Conservation (phyloP, 2,113 vertebrate genomes). For the Mixornis gularis region DNA sequence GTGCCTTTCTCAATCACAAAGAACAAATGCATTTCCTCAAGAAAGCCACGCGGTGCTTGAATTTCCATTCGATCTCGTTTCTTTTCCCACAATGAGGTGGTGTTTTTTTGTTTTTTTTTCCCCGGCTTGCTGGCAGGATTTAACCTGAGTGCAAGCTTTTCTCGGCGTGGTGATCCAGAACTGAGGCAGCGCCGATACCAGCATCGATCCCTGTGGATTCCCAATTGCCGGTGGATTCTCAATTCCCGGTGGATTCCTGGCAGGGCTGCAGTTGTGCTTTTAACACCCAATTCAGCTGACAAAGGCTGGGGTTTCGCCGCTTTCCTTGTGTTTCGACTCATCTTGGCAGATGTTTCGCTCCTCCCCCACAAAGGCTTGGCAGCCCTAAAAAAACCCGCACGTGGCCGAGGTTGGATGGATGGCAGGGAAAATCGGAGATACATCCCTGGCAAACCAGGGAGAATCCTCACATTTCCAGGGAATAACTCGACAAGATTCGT, state of each 20-base stretch:
- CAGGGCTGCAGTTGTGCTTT: background rate
- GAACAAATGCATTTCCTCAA: background rate
- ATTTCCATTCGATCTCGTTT: background rate
- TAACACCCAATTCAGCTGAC: background rate
- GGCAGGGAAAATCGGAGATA: background rate
- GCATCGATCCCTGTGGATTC: background rate
- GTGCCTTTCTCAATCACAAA: background rate
- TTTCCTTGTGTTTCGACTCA: background rate
- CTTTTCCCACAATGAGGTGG: rapidly evolving
- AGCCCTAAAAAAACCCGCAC: background rate
- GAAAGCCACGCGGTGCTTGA: background rate
- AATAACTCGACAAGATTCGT: background rate
- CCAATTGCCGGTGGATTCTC: background rate
- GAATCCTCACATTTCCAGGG: background rate
- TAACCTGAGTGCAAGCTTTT: rapidly evolving
- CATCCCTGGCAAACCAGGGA: background rate
- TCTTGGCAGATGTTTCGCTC: background rate
- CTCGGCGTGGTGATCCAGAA: background rate
- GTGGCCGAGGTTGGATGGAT: background rate
- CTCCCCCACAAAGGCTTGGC: slow-evolving; percentile 40
- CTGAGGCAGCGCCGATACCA: rapidly evolving
- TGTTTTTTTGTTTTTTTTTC: background rate
- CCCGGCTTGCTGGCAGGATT: background rate
- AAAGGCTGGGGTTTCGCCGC: background rate
- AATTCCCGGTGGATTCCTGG: background rate